Conservation (phyloP, 2,113 vertebrate genomes). For the Synodontis membranacea region DNA sequence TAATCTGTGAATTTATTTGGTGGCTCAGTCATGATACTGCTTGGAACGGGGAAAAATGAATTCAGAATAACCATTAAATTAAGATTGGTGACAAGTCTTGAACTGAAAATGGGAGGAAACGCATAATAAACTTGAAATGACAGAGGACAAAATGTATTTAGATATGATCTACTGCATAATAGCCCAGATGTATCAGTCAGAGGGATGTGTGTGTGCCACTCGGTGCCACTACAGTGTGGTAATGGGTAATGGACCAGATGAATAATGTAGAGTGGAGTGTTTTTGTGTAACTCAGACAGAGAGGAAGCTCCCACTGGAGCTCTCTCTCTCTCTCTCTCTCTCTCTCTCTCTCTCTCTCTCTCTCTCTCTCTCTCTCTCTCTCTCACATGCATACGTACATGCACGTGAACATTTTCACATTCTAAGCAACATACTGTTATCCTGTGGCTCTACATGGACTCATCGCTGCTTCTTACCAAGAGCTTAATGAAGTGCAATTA, state of each 20-base stretch:
- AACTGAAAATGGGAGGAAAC: background rate
- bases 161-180: conserved; percentile 8
- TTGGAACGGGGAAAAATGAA: background rate
- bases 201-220: conserved; percentile 26
- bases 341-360: conserved; percentile 13
- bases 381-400: background rate
- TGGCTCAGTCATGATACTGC: background rate
- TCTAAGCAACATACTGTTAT: background rate
- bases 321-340: conserved; percentile 13
- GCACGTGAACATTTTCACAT: background rate
- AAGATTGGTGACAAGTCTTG: background rate
- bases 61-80: background rate
- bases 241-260: conserved; percentile 32
- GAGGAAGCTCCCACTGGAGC: conserved; percentile 8
- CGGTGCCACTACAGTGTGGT: conserved; percentile 19
- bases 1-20: background rate
- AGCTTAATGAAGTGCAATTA: conserved; percentile 42
- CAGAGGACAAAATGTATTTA: background rate
- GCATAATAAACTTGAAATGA: background rate
- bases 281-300: conserved; percentile 24
- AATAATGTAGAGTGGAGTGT: conserved; percentile 34
- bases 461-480: conserved; percentile 44
- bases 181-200: conserved; percentile 30
- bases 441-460: background rate
- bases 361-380: conserved; percentile 5